Evolutionary conservation across 2,113 vertebrate genomes (phyloP).

Genomic region (Phalacrocorax pelagicus): DNA sequence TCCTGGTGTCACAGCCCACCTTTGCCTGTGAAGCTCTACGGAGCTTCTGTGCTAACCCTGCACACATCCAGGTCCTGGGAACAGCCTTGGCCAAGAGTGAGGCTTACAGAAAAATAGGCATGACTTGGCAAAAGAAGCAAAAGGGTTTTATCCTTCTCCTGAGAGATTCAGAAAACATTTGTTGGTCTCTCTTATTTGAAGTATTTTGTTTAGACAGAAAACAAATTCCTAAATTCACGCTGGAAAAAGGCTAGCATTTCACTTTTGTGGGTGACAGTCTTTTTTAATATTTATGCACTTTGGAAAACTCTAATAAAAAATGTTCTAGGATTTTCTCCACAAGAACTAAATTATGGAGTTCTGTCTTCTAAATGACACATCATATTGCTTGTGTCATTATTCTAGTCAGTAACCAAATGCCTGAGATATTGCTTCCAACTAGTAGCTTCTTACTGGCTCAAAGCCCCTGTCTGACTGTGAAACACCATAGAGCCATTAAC

Average conservation of each 20-base stretch:
- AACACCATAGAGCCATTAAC: background rate
- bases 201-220: background rate
- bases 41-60: background rate
- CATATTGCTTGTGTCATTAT: background rate
- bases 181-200: background rate
- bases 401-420: background rate
- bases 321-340: background rate
- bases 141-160: background rate
- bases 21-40: background rate
- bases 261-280: background rate
- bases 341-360: background rate
- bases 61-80: background rate
- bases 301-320: background rate
- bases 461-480: background rate
- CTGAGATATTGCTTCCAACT: background rate
- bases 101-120: background rate
- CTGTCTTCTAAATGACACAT: background rate
- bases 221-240: background rate
- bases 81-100: background rate
- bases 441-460: background rate
- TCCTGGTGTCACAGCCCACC: background rate
- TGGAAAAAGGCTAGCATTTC: background rate
- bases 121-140: background rate
- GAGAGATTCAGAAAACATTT: background rate
- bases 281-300: background rate